Evolutionary conservation across 2,797 vertebrate species (phyloP), one percentile per base, ranked within the genome.

Genomic region (Manis pentadactyla): DNA sequence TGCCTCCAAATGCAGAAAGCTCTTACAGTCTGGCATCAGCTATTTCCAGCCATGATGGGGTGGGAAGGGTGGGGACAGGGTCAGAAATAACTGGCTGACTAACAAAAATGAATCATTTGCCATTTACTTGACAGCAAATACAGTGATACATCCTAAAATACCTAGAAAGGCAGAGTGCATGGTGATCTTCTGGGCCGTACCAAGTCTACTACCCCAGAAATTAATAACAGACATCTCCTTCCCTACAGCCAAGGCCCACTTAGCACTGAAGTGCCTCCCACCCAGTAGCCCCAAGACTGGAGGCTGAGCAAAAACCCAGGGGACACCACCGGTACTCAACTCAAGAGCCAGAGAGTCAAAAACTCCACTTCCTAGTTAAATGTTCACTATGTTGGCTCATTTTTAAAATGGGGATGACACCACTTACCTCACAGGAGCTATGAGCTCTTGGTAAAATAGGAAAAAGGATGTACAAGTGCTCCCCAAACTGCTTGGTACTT

Each of bases 181-280:
- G 37, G 21, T 25, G 37, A 42, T 14, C 21, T 21, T 17, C 21
- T 69, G 34, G 55, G 69, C 29, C 13, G 10, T 39, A 39, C 3
- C 37, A 39, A 39, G 37, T n/a, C 82, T 19, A 8, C 13, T 10
- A 42, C 21, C 19, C 46, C 77, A 42, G 14, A 39, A 39, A 21
- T 39, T 68, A 69, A 11, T 8, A 87, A 25, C 15, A 42, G 39
- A 12, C 1, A 29, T 15, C 53, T 34, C n/a, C 12, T 39, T 3
- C 51, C 5, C 37, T 6, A 8, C 0, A 8, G 77, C 42, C 84
- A 14, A 42, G 39, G 31, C 14, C 21, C 37, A 10, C 10, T 31
- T 55, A 61, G 21, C 12, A 4, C 1, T 4, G 10, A 61, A 8
- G 34, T 21, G 42, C 29, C 18, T 59, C 29, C 0, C 2, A 17